Conservation (phyloP, 1,140 invertebrate genomes). For the Penaeus japonicus region DNA sequence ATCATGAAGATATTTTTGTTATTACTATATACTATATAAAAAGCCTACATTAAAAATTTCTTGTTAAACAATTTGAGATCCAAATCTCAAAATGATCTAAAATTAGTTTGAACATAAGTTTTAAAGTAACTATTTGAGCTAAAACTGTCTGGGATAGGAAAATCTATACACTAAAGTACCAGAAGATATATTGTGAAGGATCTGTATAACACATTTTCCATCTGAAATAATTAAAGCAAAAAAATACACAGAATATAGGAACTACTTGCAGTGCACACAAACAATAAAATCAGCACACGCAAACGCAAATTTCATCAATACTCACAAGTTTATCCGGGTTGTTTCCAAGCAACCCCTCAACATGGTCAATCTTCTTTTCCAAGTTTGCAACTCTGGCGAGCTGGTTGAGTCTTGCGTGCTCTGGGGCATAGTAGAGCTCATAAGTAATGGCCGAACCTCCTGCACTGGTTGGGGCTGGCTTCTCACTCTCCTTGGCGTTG, state of each 20-base stretch:
- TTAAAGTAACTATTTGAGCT: too few relatives aligned
- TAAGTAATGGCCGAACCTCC: conserved; percentile 66
- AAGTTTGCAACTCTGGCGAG: conserved; percentile 76
- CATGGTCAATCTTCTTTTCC: conserved; percentile 76
- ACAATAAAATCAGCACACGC: neutral
- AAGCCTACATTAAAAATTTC: too few relatives aligned
- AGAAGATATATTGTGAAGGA: too few relatives aligned
- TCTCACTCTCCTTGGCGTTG: neutral
- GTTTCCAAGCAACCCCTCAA: conserved; percentile 78
- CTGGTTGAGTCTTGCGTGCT: conserved; percentile 74
- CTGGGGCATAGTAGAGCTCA: conserved; percentile 72
- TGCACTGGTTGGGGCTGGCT: conserved; percentile 47
- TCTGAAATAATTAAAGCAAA: too few relatives aligned
- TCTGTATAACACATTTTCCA: too few relatives aligned
- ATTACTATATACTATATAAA: too few relatives aligned
- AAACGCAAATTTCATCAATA: neutral
- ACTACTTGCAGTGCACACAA: neutral
- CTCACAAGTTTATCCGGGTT: conserved; percentile 70
- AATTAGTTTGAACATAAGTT: too few relatives aligned
- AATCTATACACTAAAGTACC: too few relatives aligned
- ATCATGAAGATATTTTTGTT: too few relatives aligned
- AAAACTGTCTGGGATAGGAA: too few relatives aligned
- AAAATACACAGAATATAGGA: neutral
- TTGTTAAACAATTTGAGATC: too few relatives aligned
- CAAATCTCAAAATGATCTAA: too few relatives aligned